Base-by-base conservation (phyloP, 2,888 invertebrate species). In the Acanthopleura granulata region DNA sequence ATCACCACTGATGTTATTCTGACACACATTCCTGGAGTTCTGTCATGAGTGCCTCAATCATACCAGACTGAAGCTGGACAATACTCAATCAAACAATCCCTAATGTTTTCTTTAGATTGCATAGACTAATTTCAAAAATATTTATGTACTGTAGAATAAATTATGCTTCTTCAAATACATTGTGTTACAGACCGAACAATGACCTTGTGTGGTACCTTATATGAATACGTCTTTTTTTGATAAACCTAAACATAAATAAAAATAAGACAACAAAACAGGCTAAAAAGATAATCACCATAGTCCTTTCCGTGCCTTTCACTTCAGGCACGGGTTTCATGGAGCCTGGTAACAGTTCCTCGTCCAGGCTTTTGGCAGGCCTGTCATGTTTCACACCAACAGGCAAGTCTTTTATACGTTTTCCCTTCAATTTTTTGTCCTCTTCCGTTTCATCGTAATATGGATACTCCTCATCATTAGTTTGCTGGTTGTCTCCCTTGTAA, bases 191-290 rank as follows among this genome's bases (percentile, higher is more conserved):
- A 27, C 72, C 76, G 49, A 79, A 78, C 29, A 79, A 79, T 40
- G 66, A 74, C 70, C 79, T 75, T 30, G 80, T 77, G 70, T 80
- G 75, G 74, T 82, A 82, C 50, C 83, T 77, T 22, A 87, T 82
- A 71, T 85, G 82, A 27, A 87, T 80, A 74, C 85, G 76, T 69
- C 86, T 77, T 72, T 82, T 84, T 69, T 81, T 82, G 69, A 87
- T 82, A 81, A 86, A 85, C 75, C 83, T 82, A 76, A 84, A 86
- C 76, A 85, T 80, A 69, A 87, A 77, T 57, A 86, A 76, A 57
- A 87, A 75, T 69, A 84, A 74, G 49, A 84, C 76, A 72, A 83
- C 72, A 62, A 83, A 78, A 71, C 81, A 82, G 27, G 81, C 75
- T 14, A 79, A 77, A 25, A 84, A 77, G n/a, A 86, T 73, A 49